Percentiles rank a stretch among this genome's conserved stretches.
Evolutionary conservation across 2,797 vertebrate genomes (phyloP).

Genomic region (Sylvia borin): DNA sequence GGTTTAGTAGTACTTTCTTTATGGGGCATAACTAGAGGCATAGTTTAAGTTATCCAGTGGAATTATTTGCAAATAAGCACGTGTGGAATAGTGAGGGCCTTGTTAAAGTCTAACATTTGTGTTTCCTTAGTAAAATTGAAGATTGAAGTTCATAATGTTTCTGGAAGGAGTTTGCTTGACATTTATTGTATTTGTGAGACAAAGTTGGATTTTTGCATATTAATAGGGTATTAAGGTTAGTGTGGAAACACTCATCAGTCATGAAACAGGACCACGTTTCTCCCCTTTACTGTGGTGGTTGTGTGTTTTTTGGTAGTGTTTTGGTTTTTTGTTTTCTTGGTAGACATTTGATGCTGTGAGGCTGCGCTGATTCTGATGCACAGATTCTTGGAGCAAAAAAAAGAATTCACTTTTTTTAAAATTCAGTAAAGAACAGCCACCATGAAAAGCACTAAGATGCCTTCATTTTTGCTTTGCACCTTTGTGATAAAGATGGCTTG

Average conservation of each 20-base stretch:
- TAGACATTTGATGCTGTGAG: neutral
- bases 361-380: neutral
- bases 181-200: neutral
- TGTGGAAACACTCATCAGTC: neutral
- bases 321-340: neutral
- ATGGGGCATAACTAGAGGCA: neutral
- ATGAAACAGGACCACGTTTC: neutral
- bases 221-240: neutral
- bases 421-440: neutral
- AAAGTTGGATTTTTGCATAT: neutral
- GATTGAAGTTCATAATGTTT: neutral
- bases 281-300: neutral
- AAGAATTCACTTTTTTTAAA: neutral
- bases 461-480: neutral
- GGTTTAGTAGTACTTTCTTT: neutral
- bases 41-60: neutral
- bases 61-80: neutral
- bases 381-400: neutral
- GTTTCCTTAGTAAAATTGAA: neutral
- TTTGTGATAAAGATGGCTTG: neutral
- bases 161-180: neutral
- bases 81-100: neutral
- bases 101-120: neutral
- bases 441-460: neutral
- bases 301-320: neutral